Evolutionary conservation across 92 coral and sea anemone species (phyloP), one percentile per base, ranked within the genome.

Genomic region (Actinernus sp.): DNA sequence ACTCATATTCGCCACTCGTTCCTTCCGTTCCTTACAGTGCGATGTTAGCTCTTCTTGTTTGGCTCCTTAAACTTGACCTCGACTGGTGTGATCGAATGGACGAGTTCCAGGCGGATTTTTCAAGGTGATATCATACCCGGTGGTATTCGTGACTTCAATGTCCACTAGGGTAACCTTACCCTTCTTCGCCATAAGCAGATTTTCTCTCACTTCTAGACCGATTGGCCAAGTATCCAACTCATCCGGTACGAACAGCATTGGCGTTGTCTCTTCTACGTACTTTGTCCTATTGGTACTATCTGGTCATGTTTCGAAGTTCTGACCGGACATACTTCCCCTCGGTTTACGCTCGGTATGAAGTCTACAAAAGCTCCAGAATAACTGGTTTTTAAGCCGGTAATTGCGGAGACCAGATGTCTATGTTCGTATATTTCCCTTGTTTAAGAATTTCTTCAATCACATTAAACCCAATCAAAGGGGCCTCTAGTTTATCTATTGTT

Each of bases 21-120:
- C 31, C 13, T 28, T 2, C 20, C 11, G 53, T 21, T 11, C 12
- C 24, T 14, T 49, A 31, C 3, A 4, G 24, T 0, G 55, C 21
- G 27, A 0, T 3, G 18, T 28, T 30, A 14, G 17, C n/a, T n/a
- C 13, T 17, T 11, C 11, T n/a, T 12, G 4, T 14, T 33, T 47
- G 28, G 13, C 10, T 57, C 47, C 43, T 58, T 47, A 29, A 48
- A 20, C 18, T 26, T 66, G 3, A 78, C 77, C 18, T 59, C 69
- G 19, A 68, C 70, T 25, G 78, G 71, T 2, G 85, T 78, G 18
- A 78, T 63, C 14, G 84, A 77, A 31, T 66, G 68, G 19, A 65
- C 84, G 24, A 55, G 76, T 27, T 58, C 25, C 17, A 69, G 25
- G 13, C 66, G 77, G n/a, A 0, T 69, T 52, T 32, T 48, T 55